Evolutionary conservation across 2,113 vertebrate species (phyloP), one percentile per base, ranked within the genome.

Genomic region (Corythornis vintsioides): DNA sequence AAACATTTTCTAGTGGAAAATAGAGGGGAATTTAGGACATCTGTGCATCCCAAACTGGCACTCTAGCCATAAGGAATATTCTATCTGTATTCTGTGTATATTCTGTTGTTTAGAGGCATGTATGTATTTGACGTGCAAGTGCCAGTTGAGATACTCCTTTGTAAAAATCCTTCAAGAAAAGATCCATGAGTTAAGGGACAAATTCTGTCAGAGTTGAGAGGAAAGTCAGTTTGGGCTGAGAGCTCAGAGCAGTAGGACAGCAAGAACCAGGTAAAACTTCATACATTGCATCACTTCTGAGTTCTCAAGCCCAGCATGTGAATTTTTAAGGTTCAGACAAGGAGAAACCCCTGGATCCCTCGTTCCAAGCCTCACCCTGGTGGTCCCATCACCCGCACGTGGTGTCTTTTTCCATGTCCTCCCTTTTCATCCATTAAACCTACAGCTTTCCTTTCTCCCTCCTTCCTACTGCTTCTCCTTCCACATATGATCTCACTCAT

Each of bases 321-420:
- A 71, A 35, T 21, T 22, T 57, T 28, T 59, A 55, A 76, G 38
- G 60, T 72, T 57, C 47, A 52, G 47, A 35, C 5, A 21, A 3
- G 6, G 70, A 43, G 22, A 63, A 67, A 43, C 15, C 5, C 3
- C n/a, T 2, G 3, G 31, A 33, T 70, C 11, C 3, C 33, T 18
- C 0, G 0, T 33, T 55, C 33, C 28, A 21, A 38, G 38, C 26
- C 38, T 86, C 50, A 4, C 48, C 0, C 0, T 25, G 55, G n/a
- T 53, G 5, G 25, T 76, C 45, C 52, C 0, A 0, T 70, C 63
- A 65, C 33, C 19, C 9, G 6, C 0, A 1, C 0, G 1, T 35
- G 40, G 20, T 42, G 17, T 9, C 45, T 12, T 83, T 45, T 53
- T 61, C 19, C 16, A 14, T 20, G 7, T 1, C 3, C 15, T 84